Evolutionary conservation across 2,888 invertebrate species (phyloP), one percentile per base, ranked within the genome.

Genomic region (Xanthia togata): DNA sequence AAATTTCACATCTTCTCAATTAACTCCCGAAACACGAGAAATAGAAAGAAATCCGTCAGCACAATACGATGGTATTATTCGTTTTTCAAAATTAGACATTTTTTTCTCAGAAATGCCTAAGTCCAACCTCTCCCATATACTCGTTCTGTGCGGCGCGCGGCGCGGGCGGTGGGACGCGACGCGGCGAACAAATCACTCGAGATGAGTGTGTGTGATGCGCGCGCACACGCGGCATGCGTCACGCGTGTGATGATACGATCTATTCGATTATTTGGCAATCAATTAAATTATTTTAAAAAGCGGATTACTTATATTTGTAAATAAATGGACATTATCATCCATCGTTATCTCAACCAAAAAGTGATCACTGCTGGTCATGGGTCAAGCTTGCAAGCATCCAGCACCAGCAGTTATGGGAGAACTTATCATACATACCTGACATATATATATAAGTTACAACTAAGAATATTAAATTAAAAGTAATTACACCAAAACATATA

Each of bases 121-220:
- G 41, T 11, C 41, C 41, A 41, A 41, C 38, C 38, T 38, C 38
- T 38, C 38, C 38, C 38, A 8, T 38, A 38, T 0, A 38, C 38
- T 38, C 6, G 38, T 38, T 38, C 38, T 6, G 6, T 38, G 79
- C 53, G 53, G 69, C 5, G 47, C 72, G 26, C n/a, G 35, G 17
- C 12, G 75, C 31, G 41, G 53, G n/a, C 5, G 47, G 1, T 2
- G 26, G 26, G 6, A 6, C 72, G 26, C n/a, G 35, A 23, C 12
- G 75, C 31, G 41, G 53, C n/a, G n/a, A 38, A 71, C 81, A 78
- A 75, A 79, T 85, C 83, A 79, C 63, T 62, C 69, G 78, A 64
- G 59, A 72, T 44, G 64, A 60, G 79, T 79, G 70, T 35, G 55
- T 17, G 78, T 50, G 77, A 67, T 81, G 75, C 78, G 70, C 44